Conservation (phyloP, 2,888 invertebrate species). For the Amiota minor region DNA sequence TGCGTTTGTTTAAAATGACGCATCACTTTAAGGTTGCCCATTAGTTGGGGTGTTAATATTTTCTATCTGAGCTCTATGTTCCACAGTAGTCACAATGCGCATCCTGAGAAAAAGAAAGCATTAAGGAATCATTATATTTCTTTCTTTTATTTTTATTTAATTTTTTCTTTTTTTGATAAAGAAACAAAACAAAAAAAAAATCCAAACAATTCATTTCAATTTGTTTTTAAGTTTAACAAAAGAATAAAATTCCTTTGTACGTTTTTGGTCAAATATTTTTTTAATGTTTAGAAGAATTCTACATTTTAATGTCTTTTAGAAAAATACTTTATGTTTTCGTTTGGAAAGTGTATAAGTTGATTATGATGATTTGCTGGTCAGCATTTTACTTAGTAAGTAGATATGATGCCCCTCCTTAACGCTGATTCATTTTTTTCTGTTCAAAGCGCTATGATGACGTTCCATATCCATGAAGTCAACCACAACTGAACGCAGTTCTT, state of each 20-base stretch:
- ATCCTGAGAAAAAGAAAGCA: no score
- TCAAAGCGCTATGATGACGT: slow-evolving; percentile 59
- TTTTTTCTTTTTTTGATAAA: not conserved
- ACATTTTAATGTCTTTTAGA: no score
- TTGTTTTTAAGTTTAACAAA: no score
- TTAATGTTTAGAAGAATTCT: no score
- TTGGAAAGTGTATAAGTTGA: no score
- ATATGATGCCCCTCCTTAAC: no score
- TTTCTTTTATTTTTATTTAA: not conserved
- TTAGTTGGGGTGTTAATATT: not conserved
- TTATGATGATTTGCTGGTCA: slow-evolving; percentile 2
- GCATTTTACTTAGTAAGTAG: no score
- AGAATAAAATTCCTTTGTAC: no score
- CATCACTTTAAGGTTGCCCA: not conserved
- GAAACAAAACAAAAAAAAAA: not conserved
- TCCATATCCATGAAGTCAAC: slow-evolving; percentile 62
- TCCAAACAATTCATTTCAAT: no score
- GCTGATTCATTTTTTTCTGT: slow-evolving; percentile 30
- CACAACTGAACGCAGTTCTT: slow-evolving; percentile 50
- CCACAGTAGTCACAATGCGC: not conserved
- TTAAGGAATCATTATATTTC: not conserved
- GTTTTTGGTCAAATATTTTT: no score
- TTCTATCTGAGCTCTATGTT: not conserved
- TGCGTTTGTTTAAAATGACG: slow-evolving; percentile 23
- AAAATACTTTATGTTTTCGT: no score